Percentiles rank a stretch among this genome's conserved stretches.
Evolutionary conservation across 2,797 vertebrate genomes (phyloP).

Genomic region (Pampus argenteus): DNA sequence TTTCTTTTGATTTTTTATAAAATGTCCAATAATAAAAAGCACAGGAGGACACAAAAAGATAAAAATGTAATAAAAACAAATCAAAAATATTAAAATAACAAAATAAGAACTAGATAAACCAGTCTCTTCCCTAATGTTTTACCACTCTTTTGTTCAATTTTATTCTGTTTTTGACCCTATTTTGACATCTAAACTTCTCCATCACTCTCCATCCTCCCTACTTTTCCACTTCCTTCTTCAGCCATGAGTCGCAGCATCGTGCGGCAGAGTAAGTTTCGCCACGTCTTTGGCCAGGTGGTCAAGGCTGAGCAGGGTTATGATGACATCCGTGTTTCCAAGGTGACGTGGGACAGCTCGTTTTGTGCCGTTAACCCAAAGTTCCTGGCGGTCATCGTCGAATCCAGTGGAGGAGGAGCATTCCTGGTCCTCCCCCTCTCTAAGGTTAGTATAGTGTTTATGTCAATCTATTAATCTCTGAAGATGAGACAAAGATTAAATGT

Average conservation of each 20-base stretch:
- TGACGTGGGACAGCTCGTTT: constrained; percentile 99
- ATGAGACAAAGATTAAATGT: background rate
- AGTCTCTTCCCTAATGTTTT: background rate
- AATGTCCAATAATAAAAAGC: too few relatives aligned
- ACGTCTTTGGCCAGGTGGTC: constrained; percentile 95
- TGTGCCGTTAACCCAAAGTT: constrained; percentile 98
- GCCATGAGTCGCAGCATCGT: constrained; percentile 98
- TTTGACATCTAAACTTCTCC: background rate
- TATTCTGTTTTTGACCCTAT: background rate
- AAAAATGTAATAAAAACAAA: too few relatives aligned
- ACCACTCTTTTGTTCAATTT: background rate
- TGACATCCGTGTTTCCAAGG: constrained; percentile 98
- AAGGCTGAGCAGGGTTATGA: constrained; percentile 97
- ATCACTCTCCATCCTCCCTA: background rate
- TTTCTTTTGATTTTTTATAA: too few relatives aligned
- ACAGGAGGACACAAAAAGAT: too few relatives aligned
- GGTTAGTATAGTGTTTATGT: constrained; percentile 79
- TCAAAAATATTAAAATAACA: too few relatives aligned
- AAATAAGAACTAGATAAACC: too few relatives aligned
- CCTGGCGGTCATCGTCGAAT: constrained; percentile 96
- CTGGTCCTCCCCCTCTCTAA: constrained; percentile 92
- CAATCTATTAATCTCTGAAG: background rate
- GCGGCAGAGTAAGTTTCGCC: constrained; percentile 98
- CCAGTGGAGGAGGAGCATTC: constrained; percentile 95
- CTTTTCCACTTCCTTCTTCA: constrained; percentile 50